Conservation (phyloP, 2,888 invertebrate species). For the Cheilosia soror region DNA sequence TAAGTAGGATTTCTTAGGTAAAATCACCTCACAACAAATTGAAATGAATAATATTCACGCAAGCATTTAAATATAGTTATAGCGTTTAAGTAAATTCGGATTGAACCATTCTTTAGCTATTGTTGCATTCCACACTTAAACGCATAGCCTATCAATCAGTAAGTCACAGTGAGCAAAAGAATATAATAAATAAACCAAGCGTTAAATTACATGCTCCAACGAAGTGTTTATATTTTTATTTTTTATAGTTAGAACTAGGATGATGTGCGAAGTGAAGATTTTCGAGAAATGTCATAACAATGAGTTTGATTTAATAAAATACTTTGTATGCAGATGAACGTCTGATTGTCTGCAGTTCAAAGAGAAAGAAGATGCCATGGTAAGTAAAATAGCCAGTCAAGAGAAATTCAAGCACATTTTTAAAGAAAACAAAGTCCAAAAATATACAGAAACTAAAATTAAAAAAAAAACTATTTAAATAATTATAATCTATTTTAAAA, state of each 20-base stretch:
- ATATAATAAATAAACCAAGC: conserved; percentile 58
- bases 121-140: conserved; percentile 53
- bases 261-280: conserved; percentile 60
- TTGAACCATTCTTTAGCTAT: conserved; percentile 9
- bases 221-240: conserved; percentile 44
- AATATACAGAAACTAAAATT: conserved; percentile 32
- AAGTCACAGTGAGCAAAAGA: conserved; percentile 58
- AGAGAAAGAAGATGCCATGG: conserved; percentile 42
- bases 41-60: not conserved
- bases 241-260: conserved; percentile 37
- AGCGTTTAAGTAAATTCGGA: not conserved
- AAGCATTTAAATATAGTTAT: not conserved
- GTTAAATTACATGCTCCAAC: conserved; percentile 64
- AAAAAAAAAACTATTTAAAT: conserved; percentile 8
- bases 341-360: conserved; percentile 61
- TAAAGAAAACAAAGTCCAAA: conserved; percentile 23
- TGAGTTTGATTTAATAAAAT: conserved; percentile 3
- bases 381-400: conserved; percentile 45
- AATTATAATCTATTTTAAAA: conserved; percentile 32
- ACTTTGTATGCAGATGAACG: conserved; percentile 52
- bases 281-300: conserved; percentile 50
- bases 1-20: not conserved
- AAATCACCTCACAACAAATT: not conserved
- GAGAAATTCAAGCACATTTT: conserved; percentile 55
- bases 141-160: conserved; percentile 39